These are phyloP conservation scores for Diplodus sargus DNA, from an alignment of 2,797 vertebrate genomes.

Conservation along the genomic window DNA sequence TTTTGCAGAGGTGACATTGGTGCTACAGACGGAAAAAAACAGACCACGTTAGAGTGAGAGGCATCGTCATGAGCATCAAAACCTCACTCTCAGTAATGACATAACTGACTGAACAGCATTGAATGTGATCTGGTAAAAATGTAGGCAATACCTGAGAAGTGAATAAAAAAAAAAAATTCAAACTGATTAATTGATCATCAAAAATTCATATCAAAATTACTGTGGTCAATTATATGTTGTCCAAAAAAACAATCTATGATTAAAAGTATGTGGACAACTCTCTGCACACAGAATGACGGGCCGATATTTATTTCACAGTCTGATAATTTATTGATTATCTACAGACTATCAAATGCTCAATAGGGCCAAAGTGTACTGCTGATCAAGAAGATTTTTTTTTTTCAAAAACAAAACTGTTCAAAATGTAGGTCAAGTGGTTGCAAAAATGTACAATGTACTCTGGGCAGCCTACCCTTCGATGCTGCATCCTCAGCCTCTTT, in stretches of 20 bases:
- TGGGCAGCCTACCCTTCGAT: constrained; percentile 87
- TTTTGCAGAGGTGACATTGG: constrained; percentile 93
- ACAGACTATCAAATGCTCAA: not conserved
- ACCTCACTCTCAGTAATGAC: constrained; percentile 1
- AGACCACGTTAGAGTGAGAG: constrained; percentile 50
- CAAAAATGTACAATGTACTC: not conserved
- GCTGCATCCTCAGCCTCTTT: constrained; percentile 93
- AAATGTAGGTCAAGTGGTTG: not conserved
- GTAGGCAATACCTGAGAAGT: not conserved
- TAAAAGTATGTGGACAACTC: not conserved
- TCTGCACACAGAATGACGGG: no score
- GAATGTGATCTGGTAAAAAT: not conserved
- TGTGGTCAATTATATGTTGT: not conserved
- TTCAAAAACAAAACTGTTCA: not conserved
- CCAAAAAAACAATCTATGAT: not conserved
- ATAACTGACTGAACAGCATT: constrained; percentile 3
- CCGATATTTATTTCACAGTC: not conserved
- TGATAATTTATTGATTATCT: not conserved
- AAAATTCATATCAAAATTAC: not conserved
- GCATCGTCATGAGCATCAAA: constrained; percentile 8
- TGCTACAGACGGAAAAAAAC: constrained; percentile 80
- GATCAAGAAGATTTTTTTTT: not conserved
- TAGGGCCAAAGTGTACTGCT: not conserved
- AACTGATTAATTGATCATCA: not conserved
- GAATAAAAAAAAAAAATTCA: not conserved